Percentiles rank a stretch among this genome's conserved stretches.
phyloP scores from a whole-genome alignment of 2,113 vertebrate species.

The Paraplagusia blochii region DNA sequence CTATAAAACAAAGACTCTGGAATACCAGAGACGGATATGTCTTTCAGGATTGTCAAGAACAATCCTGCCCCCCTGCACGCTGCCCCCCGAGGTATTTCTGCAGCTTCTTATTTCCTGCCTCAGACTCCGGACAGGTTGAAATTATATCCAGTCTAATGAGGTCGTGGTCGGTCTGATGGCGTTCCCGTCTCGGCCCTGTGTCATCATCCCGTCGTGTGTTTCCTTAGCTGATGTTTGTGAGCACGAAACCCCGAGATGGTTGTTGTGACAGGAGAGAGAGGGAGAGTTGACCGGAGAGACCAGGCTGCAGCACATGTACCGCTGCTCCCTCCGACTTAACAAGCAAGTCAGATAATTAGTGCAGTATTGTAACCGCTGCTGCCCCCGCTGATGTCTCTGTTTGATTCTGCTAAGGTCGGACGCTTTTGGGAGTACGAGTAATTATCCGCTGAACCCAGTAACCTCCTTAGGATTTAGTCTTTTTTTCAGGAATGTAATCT shows the following conservation, averaged over 20 bases:
- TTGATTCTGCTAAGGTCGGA: slow-evolving; percentile 9
- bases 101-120: background rate
- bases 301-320: background rate
- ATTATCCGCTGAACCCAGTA: background rate
- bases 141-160: slow-evolving; percentile 1
- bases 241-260: background rate
- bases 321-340: slow-evolving; percentile 6
- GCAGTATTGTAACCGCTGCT: slow-evolving; percentile 2
- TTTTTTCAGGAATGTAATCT: background rate
- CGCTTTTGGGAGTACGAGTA: slow-evolving; percentile 1
- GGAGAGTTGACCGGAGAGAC: background rate
- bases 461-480: background rate
- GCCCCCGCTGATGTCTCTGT: background rate
- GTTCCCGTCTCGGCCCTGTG: background rate
- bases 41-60: too few relatives aligned
- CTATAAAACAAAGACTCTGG: too few relatives aligned
- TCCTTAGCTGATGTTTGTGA: background rate
- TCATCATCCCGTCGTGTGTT: background rate
- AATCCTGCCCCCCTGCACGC: too few relatives aligned
- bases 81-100: background rate
- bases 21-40: background rate
- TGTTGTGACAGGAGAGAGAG: too few relatives aligned
- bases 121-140: background rate
- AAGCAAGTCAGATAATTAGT: slow-evolving; percentile 15
- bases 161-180: background rate